Conservation (phyloP, 2,888 invertebrate genomes). For the Emmelina monodactyla region DNA sequence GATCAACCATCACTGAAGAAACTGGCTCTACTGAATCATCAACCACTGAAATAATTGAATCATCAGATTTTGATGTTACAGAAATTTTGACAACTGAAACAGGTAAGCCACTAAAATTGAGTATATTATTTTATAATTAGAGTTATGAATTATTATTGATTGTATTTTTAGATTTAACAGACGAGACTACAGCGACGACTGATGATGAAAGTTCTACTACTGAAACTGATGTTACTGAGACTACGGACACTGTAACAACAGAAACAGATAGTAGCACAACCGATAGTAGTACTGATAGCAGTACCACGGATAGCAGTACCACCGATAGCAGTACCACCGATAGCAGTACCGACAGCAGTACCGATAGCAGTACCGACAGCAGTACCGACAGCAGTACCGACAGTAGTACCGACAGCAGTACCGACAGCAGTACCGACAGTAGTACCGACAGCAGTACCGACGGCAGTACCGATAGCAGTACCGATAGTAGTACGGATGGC, state of each 20-base stretch:
- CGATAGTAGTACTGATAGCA: no score
- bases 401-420: conserved; percentile 2
- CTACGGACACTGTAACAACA: conserved; percentile 14
- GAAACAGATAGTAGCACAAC: conserved; percentile 5
- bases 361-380: no score
- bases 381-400: conserved; percentile 9
- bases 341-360: no score
- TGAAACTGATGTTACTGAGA: conserved; percentile 12
- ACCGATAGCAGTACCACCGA: no score
- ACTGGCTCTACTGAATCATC: conserved; percentile 6
- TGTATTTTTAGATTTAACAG: neutral
- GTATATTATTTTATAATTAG: no score
- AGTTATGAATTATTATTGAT: no score
- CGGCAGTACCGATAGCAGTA: conserved; percentile 1
- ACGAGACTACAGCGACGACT: no score
- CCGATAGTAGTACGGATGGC: conserved; percentile 12
- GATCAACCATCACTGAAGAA: neutral
- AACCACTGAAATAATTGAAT: conserved; percentile 1
- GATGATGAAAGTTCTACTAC: no score
- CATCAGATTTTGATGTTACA: conserved; percentile 1
- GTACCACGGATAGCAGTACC: no score
- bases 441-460: conserved; percentile 4
- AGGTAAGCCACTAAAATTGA: conserved; percentile 7
- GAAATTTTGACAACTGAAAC: conserved; percentile 5
- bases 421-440: conserved; percentile 10